Conservation (phyloP, 2,888 invertebrate species). For the Dasysyrphus albostriatus region DNA sequence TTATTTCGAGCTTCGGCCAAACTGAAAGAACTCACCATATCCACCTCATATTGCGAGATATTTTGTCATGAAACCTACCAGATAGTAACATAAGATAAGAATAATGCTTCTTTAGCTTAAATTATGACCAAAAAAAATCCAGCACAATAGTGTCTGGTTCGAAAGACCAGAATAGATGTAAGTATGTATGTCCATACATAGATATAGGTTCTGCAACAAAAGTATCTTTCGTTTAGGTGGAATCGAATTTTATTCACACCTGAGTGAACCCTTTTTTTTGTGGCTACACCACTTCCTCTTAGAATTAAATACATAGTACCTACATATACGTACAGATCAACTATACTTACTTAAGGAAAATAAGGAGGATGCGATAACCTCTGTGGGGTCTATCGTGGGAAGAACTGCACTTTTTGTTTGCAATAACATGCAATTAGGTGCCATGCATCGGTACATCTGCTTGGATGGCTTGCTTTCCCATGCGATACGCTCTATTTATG, state of each 20-base stretch:
- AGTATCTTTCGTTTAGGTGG: constrained; percentile 23
- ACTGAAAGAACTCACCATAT: not conserved
- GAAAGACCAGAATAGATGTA: constrained; percentile 39
- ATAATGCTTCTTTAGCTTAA: not conserved
- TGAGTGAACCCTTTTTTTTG: constrained; percentile 55
- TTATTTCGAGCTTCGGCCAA: no score
- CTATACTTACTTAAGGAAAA: not conserved
- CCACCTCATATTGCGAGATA: not conserved
- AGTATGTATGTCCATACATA: no score
- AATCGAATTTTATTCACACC: constrained; percentile 69
- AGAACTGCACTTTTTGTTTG: constrained; percentile 36
- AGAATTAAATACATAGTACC: not conserved
- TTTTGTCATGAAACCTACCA: not conserved
- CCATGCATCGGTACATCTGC: constrained; percentile 63
- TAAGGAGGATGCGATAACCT: constrained; percentile 28
- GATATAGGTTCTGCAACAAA: not conserved
- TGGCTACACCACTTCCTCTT: constrained; percentile 37
- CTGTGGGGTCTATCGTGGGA: constrained; percentile 61
- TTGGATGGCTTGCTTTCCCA: constrained; percentile 47
- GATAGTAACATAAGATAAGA: not conserved
- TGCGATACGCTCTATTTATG: constrained; percentile 68
- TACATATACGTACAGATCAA: no score
- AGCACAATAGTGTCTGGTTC: constrained; percentile 48
- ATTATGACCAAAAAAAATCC: not conserved
- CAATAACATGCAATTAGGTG: constrained; percentile 34